Conservation (phyloP, 1,140 invertebrate species). For the Drosophila lowei region DNA sequence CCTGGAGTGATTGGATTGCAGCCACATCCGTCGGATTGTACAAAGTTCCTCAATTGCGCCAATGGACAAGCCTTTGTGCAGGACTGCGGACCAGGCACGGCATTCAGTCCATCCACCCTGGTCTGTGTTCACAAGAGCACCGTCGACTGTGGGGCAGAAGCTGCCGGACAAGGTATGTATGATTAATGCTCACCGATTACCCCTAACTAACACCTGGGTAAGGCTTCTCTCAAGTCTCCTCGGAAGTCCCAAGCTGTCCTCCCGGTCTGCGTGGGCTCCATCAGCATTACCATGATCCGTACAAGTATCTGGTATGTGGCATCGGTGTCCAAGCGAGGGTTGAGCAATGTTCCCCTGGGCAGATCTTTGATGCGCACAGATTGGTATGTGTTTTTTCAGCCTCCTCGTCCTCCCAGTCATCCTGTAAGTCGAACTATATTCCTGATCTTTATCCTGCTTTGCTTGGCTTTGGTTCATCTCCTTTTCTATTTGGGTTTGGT, state of each 20-base stretch:
- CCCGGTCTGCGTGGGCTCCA: slow-evolving; percentile 82
- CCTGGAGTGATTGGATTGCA: slow-evolving; percentile 84
- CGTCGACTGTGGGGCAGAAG: slow-evolving; percentile 82
- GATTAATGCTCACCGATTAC: neutral
- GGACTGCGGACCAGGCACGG: slow-evolving; percentile 87
- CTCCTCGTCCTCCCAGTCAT: slow-evolving; percentile 72
- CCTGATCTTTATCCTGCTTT: neutral
- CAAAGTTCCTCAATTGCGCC: slow-evolving; percentile 87
- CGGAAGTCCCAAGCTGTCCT: slow-evolving; percentile 40
- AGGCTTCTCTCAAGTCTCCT: slow-evolving; percentile 14
- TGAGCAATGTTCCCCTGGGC: slow-evolving; percentile 86
- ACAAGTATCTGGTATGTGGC: slow-evolving; percentile 87
- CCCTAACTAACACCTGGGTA: slow-evolving; percentile 48
- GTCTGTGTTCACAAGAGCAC: slow-evolving; percentile 87
- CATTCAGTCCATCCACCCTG: slow-evolving; percentile 85
- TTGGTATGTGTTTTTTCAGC: slow-evolving; percentile 86
- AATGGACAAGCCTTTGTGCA: slow-evolving; percentile 85
- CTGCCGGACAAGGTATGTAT: slow-evolving; percentile 42
- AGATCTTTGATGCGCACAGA: slow-evolving; percentile 85
- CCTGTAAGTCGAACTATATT: slow-evolving; percentile 55
- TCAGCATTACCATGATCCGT: slow-evolving; percentile 86
- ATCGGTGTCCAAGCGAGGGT: slow-evolving; percentile 84
- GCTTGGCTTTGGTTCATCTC: slow-evolving; percentile 43
- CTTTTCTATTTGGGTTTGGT: slow-evolving; percentile 46
- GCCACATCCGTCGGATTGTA: slow-evolving; percentile 87